Conservation (phyloP, 2,888 invertebrate genomes). For the Pterostichus madidus region DNA sequence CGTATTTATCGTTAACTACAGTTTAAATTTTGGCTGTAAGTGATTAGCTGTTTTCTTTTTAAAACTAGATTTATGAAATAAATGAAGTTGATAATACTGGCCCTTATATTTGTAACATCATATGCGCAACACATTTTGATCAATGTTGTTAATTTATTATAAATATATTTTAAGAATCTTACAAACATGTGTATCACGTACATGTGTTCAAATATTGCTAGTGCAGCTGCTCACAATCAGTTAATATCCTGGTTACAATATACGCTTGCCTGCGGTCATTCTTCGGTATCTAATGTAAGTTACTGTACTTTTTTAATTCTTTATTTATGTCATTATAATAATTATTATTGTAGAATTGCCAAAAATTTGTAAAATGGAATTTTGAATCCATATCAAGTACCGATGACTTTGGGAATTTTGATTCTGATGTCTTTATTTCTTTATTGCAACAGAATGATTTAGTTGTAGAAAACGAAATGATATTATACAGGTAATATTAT, state of each 20-base stretch:
- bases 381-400: constrained; percentile 90
- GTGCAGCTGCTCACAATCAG: constrained; percentile 89
- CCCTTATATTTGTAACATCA: no score
- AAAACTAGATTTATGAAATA: no score
- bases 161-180: constrained; percentile 81
- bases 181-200: constrained; percentile 90
- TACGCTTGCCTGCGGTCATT: constrained; percentile 89
- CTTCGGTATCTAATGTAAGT: constrained; percentile 79
- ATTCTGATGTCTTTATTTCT: constrained; percentile 87
- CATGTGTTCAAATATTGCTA: constrained; percentile 92
- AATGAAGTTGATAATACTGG: no score
- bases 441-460: constrained; percentile 92
- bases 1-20: no score
- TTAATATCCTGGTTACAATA: constrained; percentile 96
- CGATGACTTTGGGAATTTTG: constrained; percentile 89
- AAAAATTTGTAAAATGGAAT: constrained; percentile 94
- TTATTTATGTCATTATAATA: constrained; percentile 26
- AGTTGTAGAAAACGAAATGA: constrained; percentile 93
- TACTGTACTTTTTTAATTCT: background rate
- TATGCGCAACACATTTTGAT: no score
- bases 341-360: constrained; percentile 81
- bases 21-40: no score
- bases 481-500: constrained; percentile 83
- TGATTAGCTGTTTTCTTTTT: no score
- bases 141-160: background rate